Conservation (phyloP, 2,888 invertebrate genomes). For the Mythimna vitellina region DNA sequence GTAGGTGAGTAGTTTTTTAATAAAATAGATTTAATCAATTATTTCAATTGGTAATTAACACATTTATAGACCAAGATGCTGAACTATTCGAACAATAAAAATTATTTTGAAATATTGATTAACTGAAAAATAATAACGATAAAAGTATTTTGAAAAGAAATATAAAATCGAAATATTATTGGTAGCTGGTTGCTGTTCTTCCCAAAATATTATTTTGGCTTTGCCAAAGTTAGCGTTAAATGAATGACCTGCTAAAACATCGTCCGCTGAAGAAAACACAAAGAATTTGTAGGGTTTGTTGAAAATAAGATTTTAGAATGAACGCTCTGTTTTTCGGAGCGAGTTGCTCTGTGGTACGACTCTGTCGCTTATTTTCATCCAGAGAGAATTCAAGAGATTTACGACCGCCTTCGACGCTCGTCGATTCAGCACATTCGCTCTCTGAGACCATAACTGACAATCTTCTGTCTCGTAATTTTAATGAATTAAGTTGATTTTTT, state of each 20-base stretch:
- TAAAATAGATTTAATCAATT: neutral
- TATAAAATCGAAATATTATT: neutral
- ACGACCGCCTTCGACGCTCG: conserved; percentile 84
- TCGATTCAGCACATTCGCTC: conserved; percentile 87
- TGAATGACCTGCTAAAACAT: conserved; percentile 35
- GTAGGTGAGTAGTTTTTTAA: neutral
- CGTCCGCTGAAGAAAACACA: conserved; percentile 10
- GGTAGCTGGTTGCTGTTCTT: neutral
- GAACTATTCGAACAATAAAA: neutral
- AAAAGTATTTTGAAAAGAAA: conserved; percentile 2
- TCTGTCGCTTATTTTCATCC: conserved; percentile 85
- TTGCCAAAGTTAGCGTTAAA: conserved; percentile 26
- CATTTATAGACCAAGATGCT: neutral
- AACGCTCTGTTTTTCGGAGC: conserved; percentile 53
- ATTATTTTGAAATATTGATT: neutral
- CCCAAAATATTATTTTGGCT: conserved; percentile 13
- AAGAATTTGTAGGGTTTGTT: neutral
- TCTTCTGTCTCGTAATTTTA: conserved; percentile 85
- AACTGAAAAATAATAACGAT: neutral
- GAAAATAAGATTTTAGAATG: conserved; percentile 36
- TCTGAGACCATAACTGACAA: conserved; percentile 85
- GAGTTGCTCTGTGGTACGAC: conserved; percentile 65
- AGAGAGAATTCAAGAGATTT: conserved; percentile 84
- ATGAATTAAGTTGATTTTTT: conserved; percentile 80
- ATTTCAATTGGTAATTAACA: neutral